Evolutionary conservation across 2,888 invertebrate genomes (phyloP).

Genomic region (Archaeoteleia sp.): DNA sequence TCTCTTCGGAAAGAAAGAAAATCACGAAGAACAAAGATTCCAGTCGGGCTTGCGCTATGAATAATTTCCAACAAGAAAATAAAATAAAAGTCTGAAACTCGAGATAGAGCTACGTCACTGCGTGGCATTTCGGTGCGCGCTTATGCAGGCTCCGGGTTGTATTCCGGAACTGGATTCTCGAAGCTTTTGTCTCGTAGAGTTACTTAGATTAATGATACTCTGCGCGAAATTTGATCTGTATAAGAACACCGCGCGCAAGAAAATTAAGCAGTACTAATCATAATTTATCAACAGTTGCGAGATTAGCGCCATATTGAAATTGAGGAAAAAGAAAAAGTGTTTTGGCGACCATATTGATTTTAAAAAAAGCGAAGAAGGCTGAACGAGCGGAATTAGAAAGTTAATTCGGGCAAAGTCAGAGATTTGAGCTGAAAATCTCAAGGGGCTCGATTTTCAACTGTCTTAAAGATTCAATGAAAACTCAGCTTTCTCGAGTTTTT

Average conservation of each 20-base stretch:
- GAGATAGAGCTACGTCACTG: constrained; percentile 32
- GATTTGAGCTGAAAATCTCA: not conserved
- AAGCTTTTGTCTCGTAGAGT: constrained; percentile 17
- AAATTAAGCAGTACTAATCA: constrained; percentile 31
- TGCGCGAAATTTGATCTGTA: constrained; percentile 31
- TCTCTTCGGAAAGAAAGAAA: constrained; percentile 30
- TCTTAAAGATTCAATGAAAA: constrained; percentile 4
- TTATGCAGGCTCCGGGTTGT: constrained; percentile 22
- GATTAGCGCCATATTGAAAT: not conserved
- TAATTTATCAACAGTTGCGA: constrained; percentile 15
- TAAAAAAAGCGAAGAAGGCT: not conserved
- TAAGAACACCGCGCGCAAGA: constrained; percentile 24
- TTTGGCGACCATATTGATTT: too few species aligned
- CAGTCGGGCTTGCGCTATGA: constrained; percentile 38
- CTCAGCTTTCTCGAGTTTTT: constrained; percentile 6
- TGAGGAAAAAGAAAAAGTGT: too few species aligned
- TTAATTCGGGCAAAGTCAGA: not conserved
- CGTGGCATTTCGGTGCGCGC: constrained; percentile 32
- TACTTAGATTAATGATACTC: too few species aligned
- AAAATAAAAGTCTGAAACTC: constrained; percentile 31
- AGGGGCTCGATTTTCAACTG: constrained; percentile 4
- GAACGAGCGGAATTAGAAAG: not conserved
- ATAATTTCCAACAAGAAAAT: constrained; percentile 34
- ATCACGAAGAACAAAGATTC: constrained; percentile 39
- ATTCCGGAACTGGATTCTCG: not conserved